Base-by-base conservation (phyloP, 2,888 invertebrate species). In the Athalia circularis region DNA sequence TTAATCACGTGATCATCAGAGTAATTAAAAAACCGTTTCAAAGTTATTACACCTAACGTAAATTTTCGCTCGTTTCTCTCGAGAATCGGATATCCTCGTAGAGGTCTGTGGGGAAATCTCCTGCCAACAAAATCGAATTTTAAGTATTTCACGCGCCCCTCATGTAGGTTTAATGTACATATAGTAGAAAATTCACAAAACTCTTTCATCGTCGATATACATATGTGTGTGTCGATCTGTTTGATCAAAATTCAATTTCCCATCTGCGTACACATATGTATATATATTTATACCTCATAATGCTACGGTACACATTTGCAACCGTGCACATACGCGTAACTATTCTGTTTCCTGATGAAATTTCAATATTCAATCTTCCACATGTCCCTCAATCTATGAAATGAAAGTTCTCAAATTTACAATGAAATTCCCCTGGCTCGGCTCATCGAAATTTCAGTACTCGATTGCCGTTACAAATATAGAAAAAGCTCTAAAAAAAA, bases 161-260 rank as follows among this genome's bases (percentile, higher is more conserved):
- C 54, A 4, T 29, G 29, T 29, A 29, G 29, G 29, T 29, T 29
- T 29, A 29, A 29, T 29, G 29, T 29, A 29, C 29, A 29, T 29
- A 29, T 29, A 29, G 29, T 29, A 29, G 29, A 29, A 29, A 29
- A 29, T 29, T 29, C 29, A 29, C 29, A 29, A 29, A 29, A 29
- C 2, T 29, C 9, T 7, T 59, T 59, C 48, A 6, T 1, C 9
- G 3, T 8, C 48, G 15, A 9, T 48, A 48, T 68, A 11, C 11
- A 29, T 4, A n/a, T 5, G 4, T 9, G 45, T 70, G 43, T 43
- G 70, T 70, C 70, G 45, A 54, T 70, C 29, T 54, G 70, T 70
- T 54, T 70, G 70, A 70, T 57, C 54, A 70, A 43, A 70, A 70
- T 70, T 57, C 70, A 70, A 70, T 70, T 70, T 57, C 57, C n/a